Conservation (phyloP, 2,797 vertebrate genomes). For the Silurus lanzhouensis region DNA sequence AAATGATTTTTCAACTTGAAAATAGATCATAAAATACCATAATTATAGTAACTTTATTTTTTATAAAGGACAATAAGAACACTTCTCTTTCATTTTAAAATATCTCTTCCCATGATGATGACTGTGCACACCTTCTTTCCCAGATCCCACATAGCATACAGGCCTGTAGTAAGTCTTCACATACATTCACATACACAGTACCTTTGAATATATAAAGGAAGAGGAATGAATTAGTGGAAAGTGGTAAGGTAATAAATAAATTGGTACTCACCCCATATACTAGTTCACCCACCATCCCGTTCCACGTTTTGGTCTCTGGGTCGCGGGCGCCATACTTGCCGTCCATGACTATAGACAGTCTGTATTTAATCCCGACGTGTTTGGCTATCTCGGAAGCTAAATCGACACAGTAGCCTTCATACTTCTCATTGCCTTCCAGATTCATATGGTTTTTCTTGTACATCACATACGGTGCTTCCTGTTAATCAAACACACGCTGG, state of each 20-base stretch:
- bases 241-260: slow-evolving; percentile 65
- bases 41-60: background rate
- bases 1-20: background rate
- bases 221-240: background rate
- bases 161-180: background rate
- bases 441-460: slow-evolving; percentile 99
- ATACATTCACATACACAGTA: background rate
- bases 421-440: slow-evolving; percentile 99
- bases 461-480: slow-evolving; percentile 99
- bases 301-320: slow-evolving; percentile 99
- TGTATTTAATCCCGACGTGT: slow-evolving; percentile 99
- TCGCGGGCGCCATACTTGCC: slow-evolving; percentile 98
- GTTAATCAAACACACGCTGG: slow-evolving; percentile 84
- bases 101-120: background rate
- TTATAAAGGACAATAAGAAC: background rate
- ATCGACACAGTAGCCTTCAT: slow-evolving; percentile 99
- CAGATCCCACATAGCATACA: background rate
- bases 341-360: slow-evolving; percentile 98
- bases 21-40: background rate
- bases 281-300: slow-evolving; percentile 99
- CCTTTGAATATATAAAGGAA: background rate
- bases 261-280: slow-evolving; percentile 98
- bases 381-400: slow-evolving; percentile 99
- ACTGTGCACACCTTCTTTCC: background rate
- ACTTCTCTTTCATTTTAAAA: background rate